phyloP scores from a whole-genome alignment of 2,888 invertebrate genomes.

The Cosmopolites sordidus region DNA sequence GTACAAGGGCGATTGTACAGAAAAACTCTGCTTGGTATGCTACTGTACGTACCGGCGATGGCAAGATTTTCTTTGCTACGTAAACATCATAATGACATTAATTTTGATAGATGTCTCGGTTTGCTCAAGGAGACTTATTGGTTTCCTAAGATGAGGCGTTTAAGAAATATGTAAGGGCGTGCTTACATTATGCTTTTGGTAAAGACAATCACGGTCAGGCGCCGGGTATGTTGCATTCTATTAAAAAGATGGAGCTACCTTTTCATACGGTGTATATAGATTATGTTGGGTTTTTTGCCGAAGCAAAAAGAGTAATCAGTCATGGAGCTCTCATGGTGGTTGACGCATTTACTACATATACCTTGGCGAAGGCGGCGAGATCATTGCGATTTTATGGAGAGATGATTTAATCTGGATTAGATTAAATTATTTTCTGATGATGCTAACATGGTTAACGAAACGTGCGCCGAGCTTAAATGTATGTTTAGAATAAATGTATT shows the following conservation, averaged over 20 bases:
- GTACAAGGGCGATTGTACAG: conserved; percentile 19
- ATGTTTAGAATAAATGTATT: too few species aligned
- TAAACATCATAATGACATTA: conserved; percentile 4
- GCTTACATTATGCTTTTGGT: conserved; percentile 37
- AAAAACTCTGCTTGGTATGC: conserved; percentile 10
- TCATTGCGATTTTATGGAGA: conserved; percentile 3
- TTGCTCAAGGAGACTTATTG: conserved; percentile 11
- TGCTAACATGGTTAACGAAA: too few species aligned
- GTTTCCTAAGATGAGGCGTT: conserved; percentile 23
- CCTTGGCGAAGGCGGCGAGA: conserved; percentile 5
- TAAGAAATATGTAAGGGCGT: conserved; percentile 22
- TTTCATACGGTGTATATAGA: conserved; percentile 18
- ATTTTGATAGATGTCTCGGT: conserved; percentile 12
- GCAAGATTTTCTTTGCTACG: conserved; percentile 13
- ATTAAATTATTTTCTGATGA: too few species aligned
- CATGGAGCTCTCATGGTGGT: conserved; percentile 30
- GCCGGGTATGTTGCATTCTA: conserved; percentile 11
- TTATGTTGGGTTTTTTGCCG: conserved; percentile 9
- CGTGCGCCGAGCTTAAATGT: too few species aligned
- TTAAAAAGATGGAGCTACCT: conserved; percentile 7
- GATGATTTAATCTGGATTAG: too few species aligned
- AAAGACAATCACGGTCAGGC: conserved; percentile 31
- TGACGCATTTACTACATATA: conserved; percentile 15
- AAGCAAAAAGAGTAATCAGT: too few species aligned
- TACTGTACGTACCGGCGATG: conserved; percentile 15